These are phyloP conservation scores for Ispidina picta DNA, from an alignment of 2,797 vertebrate genomes.

Conservation along the genomic window DNA sequence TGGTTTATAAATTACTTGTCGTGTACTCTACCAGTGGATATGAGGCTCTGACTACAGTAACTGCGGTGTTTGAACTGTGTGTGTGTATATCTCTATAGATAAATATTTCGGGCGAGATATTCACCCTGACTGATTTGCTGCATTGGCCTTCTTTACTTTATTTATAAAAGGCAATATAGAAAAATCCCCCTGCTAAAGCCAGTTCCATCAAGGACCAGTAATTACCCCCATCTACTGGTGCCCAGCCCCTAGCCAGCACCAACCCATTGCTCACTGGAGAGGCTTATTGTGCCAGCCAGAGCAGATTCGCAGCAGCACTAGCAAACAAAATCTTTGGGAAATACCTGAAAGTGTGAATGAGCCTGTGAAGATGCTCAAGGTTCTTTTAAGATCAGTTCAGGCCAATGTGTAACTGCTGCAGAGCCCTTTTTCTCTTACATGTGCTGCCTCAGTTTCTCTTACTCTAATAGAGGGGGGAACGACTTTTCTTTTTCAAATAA, in stretches of 20 bases:
- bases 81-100: neutral
- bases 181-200: neutral
- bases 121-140: conserved; percentile 18
- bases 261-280: neutral
- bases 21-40: neutral
- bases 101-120: neutral
- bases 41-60: neutral
- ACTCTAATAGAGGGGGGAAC: neutral
- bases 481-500: neutral
- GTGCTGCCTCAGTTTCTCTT: neutral
- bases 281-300: neutral
- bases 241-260: neutral
- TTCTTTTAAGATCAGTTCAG: neutral
- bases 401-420: neutral
- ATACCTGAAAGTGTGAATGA: neutral
- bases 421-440: neutral
- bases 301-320: neutral
- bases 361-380: neutral
- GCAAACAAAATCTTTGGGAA: neutral
- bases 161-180: conserved; percentile 34
- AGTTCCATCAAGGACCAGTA: neutral
- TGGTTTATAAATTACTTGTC: conserved; percentile 52
- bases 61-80: neutral
- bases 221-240: neutral
- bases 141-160: conserved; percentile 6